Percentiles rank a stretch among this genome's conserved stretches.
Conservation (phyloP, 37 sponge, comb jelly and placozoan genomes). For the Axinella damicornis region DNA sequence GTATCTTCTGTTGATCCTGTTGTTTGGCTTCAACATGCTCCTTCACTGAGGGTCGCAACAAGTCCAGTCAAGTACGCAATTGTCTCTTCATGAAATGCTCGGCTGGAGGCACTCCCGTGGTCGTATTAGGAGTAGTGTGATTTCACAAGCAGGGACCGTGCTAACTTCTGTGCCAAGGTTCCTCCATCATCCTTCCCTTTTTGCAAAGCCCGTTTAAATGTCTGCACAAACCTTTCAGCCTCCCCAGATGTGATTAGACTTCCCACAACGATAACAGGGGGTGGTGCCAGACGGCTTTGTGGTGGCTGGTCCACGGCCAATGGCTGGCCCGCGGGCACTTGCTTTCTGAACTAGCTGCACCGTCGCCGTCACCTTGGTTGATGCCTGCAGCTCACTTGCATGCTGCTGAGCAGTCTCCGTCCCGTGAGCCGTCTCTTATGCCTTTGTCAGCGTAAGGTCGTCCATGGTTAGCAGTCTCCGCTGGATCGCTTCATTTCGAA, state of each 20-base stretch:
- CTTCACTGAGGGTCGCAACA: constrained; percentile 2
- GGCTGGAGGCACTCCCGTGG: constrained; percentile 17
- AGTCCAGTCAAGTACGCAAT: constrained; percentile 7
- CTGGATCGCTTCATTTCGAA: constrained; percentile 28
- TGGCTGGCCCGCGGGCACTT: too few species aligned
- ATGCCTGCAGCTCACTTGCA: not conserved
- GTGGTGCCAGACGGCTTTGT: too few species aligned
- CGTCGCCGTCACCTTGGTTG: too few species aligned
- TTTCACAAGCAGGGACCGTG: constrained; percentile 2
- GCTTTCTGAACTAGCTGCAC: too few species aligned
- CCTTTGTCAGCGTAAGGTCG: constrained; percentile 18
- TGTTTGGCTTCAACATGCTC: not conserved
- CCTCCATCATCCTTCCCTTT: not conserved
- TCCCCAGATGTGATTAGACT: constrained; percentile 18
- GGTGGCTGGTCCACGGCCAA: not conserved
- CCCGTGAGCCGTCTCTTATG: too few species aligned
- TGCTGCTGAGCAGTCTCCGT: not conserved
- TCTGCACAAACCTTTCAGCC: constrained; percentile 29
- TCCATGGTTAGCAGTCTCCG: not conserved
- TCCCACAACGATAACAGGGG: too few species aligned
- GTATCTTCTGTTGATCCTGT: not conserved
- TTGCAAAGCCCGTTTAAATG: constrained; percentile 11
- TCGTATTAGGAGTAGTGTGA: constrained; percentile 3
- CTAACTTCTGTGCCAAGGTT: not conserved
- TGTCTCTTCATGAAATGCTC: constrained; percentile 2